Conservation (phyloP, 1,140 invertebrate species). For the Solen grandis region DNA sequence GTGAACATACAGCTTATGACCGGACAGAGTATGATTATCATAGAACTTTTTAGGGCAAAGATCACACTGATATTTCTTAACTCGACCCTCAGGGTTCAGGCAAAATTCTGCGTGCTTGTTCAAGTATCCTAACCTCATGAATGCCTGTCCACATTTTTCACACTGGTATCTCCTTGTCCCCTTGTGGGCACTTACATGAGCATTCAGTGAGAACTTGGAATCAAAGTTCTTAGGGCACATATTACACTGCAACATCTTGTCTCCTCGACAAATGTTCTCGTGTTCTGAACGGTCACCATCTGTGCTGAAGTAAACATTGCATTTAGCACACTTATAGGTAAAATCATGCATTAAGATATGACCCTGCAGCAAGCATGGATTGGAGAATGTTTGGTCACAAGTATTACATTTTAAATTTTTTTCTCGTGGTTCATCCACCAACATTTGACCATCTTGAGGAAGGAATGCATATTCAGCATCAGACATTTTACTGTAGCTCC, state of each 20-base stretch:
- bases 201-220: neutral
- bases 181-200: neutral
- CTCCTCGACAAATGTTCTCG: conserved; percentile 5
- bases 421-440: neutral
- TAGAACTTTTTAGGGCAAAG: conserved; percentile 35
- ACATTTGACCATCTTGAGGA: neutral
- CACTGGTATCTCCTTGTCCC: conserved; percentile 16
- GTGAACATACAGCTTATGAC: conserved; percentile 84
- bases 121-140: conserved; percentile 9
- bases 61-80: conserved; percentile 20
- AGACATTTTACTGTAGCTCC: neutral
- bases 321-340: conserved; percentile 1
- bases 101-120: conserved; percentile 7
- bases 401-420: neutral
- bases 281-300: conserved; percentile 11
- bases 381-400: neutral
- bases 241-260: conserved; percentile 19
- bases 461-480: neutral
- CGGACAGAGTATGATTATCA: conserved; percentile 82
- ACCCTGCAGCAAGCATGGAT: neutral
- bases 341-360: neutral
- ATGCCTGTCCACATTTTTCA: conserved; percentile 33
- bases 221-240: neutral
- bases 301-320: conserved; percentile 23
- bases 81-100: conserved; percentile 18